These are phyloP conservation scores for Pteruthius melanotis DNA, from an alignment of 2,113 vertebrate species.

Conservation along the genomic window DNA sequence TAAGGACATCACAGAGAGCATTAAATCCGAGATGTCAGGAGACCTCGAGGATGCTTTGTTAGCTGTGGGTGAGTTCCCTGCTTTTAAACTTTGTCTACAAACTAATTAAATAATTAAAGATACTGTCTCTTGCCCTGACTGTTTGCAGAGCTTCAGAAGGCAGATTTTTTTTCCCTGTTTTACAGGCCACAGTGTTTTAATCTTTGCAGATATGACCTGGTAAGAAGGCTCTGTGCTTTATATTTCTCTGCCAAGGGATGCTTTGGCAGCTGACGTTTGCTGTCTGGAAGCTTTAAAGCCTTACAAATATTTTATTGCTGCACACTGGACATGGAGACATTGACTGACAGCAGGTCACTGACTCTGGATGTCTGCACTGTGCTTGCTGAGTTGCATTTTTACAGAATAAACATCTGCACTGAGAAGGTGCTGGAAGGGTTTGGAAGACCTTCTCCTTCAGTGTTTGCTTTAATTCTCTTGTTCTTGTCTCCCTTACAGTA, in stretches of 20 bases:
- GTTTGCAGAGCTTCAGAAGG: background rate
- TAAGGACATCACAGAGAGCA: slow-evolving; percentile 91
- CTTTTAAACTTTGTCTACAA: background rate
- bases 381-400: background rate
- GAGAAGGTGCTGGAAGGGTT: background rate
- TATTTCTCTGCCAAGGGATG: background rate
- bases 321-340: background rate
- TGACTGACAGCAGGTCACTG: background rate
- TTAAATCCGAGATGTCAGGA: slow-evolving; percentile 97
- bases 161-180: background rate
- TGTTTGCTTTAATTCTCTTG: background rate
- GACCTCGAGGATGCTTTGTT: slow-evolving; percentile 86
- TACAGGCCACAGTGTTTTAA: background rate
- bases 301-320: background rate
- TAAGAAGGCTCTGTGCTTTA: background rate
- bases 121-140: background rate
- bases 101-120: background rate
- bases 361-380: background rate
- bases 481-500: slow-evolving; percentile 74
- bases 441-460: background rate
- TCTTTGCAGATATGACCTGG: background rate
- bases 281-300: background rate
- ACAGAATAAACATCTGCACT: background rate
- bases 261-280: background rate
- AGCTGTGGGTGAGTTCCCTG: slow-evolving; percentile 83